These are phyloP conservation scores for Rynchops niger DNA, from an alignment of 2,113 vertebrate species.

Conservation along the genomic window DNA sequence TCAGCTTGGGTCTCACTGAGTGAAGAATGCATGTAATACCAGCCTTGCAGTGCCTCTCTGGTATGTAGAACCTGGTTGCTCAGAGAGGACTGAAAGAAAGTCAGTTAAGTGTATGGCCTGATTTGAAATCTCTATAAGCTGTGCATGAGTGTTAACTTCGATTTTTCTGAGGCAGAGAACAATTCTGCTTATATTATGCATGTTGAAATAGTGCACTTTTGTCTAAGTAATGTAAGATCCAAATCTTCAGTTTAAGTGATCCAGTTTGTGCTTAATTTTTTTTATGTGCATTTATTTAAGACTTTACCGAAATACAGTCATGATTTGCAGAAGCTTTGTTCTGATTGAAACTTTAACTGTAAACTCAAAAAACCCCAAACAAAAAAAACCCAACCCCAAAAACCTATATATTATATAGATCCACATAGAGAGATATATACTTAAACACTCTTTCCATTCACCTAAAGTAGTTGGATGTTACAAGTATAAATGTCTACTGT, in stretches of 20 bases:
- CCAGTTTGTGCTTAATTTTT: not conserved
- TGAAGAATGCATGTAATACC: not conserved
- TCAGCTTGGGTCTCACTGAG: not conserved
- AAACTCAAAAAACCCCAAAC: not conserved
- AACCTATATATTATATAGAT: not conserved
- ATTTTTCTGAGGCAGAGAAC: not conserved
- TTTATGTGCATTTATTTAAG: not conserved
- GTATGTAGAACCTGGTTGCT: not conserved
- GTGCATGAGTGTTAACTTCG: not conserved
- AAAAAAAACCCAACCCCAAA: not conserved
- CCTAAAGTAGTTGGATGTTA: not conserved
- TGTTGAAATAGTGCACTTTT: not conserved
- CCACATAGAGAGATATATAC: not conserved
- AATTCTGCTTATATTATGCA: not conserved
- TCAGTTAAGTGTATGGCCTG: not conserved
- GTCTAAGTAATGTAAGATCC: not conserved
- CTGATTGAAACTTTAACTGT: not conserved
- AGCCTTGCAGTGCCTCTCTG: not conserved
- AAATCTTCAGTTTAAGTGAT: not conserved
- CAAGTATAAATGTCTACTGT: not conserved
- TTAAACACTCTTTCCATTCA: not conserved
- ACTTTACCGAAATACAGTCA: not conserved
- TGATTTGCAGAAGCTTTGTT: not conserved
- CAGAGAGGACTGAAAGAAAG: not conserved
- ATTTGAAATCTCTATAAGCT: not conserved